Evolutionary conservation across 2,888 invertebrate genomes (phyloP).

Genomic region (Sclerodermus sp.): DNA sequence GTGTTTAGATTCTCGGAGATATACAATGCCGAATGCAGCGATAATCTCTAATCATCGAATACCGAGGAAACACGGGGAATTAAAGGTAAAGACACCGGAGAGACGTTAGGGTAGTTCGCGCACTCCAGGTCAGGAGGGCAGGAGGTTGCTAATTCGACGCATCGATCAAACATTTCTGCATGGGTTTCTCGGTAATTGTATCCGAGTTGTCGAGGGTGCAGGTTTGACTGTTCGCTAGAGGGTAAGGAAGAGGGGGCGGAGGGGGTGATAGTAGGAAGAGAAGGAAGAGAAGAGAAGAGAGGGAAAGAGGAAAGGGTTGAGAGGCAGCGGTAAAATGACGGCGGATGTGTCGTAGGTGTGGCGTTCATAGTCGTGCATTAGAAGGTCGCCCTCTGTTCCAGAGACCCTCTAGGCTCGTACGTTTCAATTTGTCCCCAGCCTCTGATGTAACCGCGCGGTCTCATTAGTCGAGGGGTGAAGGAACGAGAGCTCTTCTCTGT

Average conservation of each 20-base stretch:
- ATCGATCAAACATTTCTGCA: too few relatives aligned
- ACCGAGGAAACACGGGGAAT: too few relatives aligned
- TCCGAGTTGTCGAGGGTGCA: too few relatives aligned
- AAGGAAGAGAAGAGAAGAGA: background rate
- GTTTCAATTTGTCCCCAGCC: constrained; percentile 55
- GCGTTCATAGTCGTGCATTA: constrained; percentile 39
- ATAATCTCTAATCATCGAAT: too few relatives aligned
- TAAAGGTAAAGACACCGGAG: too few relatives aligned
- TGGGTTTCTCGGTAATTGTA: too few relatives aligned
- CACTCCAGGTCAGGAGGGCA: too few relatives aligned
- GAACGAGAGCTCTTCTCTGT: constrained; percentile 30
- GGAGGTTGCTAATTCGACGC: too few relatives aligned
- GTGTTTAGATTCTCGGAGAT: too few relatives aligned
- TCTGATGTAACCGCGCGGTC: constrained; percentile 55
- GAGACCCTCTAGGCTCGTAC: constrained; percentile 50
- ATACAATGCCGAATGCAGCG: too few relatives aligned
- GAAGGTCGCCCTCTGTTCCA: constrained; percentile 38
- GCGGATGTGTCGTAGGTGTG: constrained; percentile 10
- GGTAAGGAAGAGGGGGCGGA: background rate
- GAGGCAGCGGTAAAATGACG: background rate
- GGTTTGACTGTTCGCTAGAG: too few relatives aligned
- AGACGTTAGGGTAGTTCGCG: too few relatives aligned
- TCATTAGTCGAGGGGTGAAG: constrained; percentile 50
- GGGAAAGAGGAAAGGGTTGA: constrained; percentile 1
- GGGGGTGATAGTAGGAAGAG: background rate